Evolutionary conservation across 2,888 invertebrate species (phyloP), one percentile per base, ranked within the genome.

Genomic region (Philhelius pedissequus): DNA sequence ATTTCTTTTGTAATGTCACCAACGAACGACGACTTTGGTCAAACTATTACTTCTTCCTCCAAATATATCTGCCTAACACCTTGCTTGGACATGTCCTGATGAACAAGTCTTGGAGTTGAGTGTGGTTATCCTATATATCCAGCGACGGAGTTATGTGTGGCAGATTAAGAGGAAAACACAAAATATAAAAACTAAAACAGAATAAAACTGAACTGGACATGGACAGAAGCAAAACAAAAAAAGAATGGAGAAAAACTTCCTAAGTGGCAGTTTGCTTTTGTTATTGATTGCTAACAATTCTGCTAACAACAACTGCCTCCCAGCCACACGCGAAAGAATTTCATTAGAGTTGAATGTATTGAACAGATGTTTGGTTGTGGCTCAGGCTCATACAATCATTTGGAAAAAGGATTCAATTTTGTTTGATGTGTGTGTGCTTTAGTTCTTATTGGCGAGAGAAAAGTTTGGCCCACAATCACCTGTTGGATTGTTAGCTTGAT

Each of bases 191-290:
- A 71, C 70, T 56, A 48, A 22, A 48, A 64, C 66, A 70, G 58
- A 40, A 54, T 45, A 58, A 40, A 48, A 45, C 68, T 68, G 50
- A 54, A 62, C 64, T 70, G 40, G 15, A 38, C 4, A 13, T 40
- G 38, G 15, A 25, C 30, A 4, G 13, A n/a, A 3, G 25, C n/a
- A 60, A 58, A 60, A 22, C 38, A 38, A 15, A 45, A 13, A 13
- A 70, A 74, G 69, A 54, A 75, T n/a, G 50, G 15, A 52, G 0
- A 45, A 60, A 60, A 79, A 75, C 64, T 83, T 75, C 70, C 56
- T 70, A 75, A 84, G 79, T 84, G 79, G 79, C 45, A 54, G 75
- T 84, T 84, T 84, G 79, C 75, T 75, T 80, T 80, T 71, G 74
- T 68, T 84, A 76, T 80, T 76, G 84, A 84, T 80, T 68, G 60